phyloP scores from a whole-genome alignment of 2,888 invertebrate genomes.

The Yponomeuta evonymella region DNA sequence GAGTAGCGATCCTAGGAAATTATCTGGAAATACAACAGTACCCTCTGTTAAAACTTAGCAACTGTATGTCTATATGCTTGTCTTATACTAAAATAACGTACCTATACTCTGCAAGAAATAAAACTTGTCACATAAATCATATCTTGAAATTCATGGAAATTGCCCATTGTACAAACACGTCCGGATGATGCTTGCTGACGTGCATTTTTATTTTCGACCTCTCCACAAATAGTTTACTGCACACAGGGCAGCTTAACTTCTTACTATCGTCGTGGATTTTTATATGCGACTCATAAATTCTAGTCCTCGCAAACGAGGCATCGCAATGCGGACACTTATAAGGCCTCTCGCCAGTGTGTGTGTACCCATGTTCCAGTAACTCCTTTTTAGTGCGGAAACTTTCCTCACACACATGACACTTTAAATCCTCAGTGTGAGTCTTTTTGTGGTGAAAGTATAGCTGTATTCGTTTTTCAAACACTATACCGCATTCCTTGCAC shows the following conservation, averaged over 20 bases:
- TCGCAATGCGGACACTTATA: constrained; percentile 12
- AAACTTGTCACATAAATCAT: too few species aligned
- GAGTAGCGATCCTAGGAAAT: too few species aligned
- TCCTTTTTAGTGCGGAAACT: constrained; percentile 30
- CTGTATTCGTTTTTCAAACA: constrained; percentile 5
- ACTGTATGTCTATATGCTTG: too few species aligned
- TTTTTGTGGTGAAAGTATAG: background rate
- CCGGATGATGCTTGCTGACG: constrained; percentile 10
- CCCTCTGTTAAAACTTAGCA: too few species aligned
- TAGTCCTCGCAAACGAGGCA: constrained; percentile 1
- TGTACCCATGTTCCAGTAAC: background rate
- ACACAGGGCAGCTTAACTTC: background rate
- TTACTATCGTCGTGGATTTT: constrained; percentile 10
- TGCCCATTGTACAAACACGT: constrained; percentile 9
- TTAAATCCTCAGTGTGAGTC: constrained; percentile 25
- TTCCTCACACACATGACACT: constrained; percentile 53
- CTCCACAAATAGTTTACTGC: background rate
- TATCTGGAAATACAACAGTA: too few species aligned
- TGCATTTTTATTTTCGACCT: background rate
- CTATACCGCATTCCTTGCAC: constrained; percentile 15
- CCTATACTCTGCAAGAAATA: too few species aligned
- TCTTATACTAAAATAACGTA: too few species aligned
- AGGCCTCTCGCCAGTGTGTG: constrained; percentile 11
- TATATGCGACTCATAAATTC: constrained; percentile 5
- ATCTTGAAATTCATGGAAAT: background rate